Evolutionary conservation across 2,888 invertebrate species (phyloP), one percentile per base, ranked within the genome.

Genomic region (Acanthosepion esculentum): DNA sequence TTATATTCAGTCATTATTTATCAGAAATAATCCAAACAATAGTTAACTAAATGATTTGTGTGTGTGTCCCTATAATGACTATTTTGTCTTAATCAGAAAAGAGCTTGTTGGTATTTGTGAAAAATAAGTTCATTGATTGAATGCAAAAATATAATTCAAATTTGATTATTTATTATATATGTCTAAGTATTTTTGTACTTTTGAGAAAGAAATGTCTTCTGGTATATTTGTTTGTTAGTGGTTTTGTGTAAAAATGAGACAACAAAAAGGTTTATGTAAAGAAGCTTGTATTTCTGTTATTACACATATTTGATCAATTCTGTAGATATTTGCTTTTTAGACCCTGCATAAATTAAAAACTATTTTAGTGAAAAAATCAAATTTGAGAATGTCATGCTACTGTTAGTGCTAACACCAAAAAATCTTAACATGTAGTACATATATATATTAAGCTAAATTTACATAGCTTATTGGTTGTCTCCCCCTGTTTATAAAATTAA

Each of bases 191-290:
- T 78, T 78, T 78, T 78, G 78, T 78, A 78, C 78, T 78, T 15
- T n/a, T 78, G 78, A 78, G 78, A 78, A 78, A 78, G n/a, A 78
- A 78, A 78, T 78, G 78, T 78, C 78, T 78, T 78, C 15, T 78
- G 78, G 78, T 78, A 33, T 78, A 78, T 78, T 78, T 78, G 78
- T 78, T 78, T 78, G 78, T 78, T 78, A 78, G n/a, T 78, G n/a
- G 18, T 33, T 78, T 78, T 78, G 78, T 78, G 78, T 15, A 78
- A 78, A 78, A 33, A 78, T 78, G 78, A 78, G 78, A n/a, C 78
- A n/a, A 78, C 12, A 33, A 8, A 78, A 78, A 78, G 78, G 33
- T 78, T 78, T n/a, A 78, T 78, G 78, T 78, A 78, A 78, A 78
- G 78, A 78, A 4, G 78, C 78, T 78, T 78, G n/a, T n/a, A 33